Conservation (phyloP, 2,888 invertebrate species). For the Eupithecia dodoneata region DNA sequence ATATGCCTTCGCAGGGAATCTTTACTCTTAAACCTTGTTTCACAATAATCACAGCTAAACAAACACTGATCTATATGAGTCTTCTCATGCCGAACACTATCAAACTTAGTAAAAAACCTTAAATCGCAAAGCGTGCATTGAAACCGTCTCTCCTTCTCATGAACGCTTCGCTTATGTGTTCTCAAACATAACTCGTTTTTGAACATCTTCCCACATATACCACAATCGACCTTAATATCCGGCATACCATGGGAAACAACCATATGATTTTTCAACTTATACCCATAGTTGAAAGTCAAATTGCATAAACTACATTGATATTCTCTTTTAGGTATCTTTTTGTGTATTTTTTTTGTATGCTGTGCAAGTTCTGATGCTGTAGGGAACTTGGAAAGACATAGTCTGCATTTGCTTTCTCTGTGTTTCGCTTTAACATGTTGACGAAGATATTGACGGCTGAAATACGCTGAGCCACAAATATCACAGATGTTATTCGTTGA, state of each 20-base stretch:
- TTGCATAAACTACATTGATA: constrained; percentile 49
- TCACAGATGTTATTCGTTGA: constrained; percentile 60
- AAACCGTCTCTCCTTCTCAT: constrained; percentile 55
- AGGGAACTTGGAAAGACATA: constrained; percentile 53
- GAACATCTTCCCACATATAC: constrained; percentile 57
- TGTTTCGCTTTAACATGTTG: constrained; percentile 55
- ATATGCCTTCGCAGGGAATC: constrained; percentile 58
- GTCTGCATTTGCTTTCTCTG: constrained; percentile 54
- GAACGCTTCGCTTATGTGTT: constrained; percentile 54
- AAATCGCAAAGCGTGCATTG: constrained; percentile 53
- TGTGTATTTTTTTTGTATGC: constrained; percentile 45
- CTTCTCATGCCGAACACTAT: constrained; percentile 56
- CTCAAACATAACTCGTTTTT: constrained; percentile 49
- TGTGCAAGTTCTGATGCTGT: constrained; percentile 37
- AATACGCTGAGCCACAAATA: constrained; percentile 56
- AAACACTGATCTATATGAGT: constrained; percentile 55
- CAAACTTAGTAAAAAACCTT: constrained; percentile 59
- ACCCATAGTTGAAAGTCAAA: constrained; percentile 51
- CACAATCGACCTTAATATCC: constrained; percentile 47
- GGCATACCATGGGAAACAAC: constrained; percentile 54
- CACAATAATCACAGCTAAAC: constrained; percentile 57
- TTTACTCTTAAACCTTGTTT: constrained; percentile 56
- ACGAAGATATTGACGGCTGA: constrained; percentile 55
- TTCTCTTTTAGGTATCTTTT: constrained; percentile 32
- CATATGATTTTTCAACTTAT: constrained; percentile 51